Evolutionary conservation across 2,113 vertebrate genomes (phyloP).

Genomic region (Caloenas nicobarica): DNA sequence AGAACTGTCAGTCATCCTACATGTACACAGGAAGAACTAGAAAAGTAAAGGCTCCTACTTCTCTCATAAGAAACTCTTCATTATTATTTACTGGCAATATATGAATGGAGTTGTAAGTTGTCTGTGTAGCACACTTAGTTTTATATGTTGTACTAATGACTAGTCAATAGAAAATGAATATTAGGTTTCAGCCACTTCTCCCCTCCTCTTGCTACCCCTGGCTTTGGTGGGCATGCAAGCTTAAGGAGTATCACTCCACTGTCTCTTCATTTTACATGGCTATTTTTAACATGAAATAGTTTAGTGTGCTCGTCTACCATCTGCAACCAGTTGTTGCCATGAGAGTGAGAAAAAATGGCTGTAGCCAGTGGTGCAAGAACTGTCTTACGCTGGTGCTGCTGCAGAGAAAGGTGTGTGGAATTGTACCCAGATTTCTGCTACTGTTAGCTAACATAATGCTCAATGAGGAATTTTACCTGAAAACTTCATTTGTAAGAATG

Average conservation of each 20-base stretch:
- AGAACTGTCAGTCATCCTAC: background rate
- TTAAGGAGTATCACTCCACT: background rate
- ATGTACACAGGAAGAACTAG: background rate
- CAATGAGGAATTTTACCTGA: background rate
- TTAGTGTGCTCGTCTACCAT: background rate
- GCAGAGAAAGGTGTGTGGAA: background rate
- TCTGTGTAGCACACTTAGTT: background rate
- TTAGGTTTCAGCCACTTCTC: background rate
- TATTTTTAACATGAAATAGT: background rate
- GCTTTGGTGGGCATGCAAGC: background rate
- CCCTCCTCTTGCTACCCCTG: too few species aligned
- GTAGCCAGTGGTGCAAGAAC: background rate
- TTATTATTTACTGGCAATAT: background rate
- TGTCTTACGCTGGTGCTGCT: background rate
- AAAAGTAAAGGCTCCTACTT: background rate
- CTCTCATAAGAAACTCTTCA: background rate
- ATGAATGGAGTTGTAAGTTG: background rate
- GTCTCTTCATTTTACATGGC: background rate
- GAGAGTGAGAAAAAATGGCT: background rate
- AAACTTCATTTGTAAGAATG: background rate
- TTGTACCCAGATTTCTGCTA: background rate
- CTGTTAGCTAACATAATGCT: background rate
- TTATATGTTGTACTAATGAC: background rate
- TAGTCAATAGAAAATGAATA: background rate
- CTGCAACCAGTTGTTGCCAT: background rate